phyloP scores from a whole-genome alignment of 2,797 vertebrate genomes.

The Darevskia nairensis region DNA sequence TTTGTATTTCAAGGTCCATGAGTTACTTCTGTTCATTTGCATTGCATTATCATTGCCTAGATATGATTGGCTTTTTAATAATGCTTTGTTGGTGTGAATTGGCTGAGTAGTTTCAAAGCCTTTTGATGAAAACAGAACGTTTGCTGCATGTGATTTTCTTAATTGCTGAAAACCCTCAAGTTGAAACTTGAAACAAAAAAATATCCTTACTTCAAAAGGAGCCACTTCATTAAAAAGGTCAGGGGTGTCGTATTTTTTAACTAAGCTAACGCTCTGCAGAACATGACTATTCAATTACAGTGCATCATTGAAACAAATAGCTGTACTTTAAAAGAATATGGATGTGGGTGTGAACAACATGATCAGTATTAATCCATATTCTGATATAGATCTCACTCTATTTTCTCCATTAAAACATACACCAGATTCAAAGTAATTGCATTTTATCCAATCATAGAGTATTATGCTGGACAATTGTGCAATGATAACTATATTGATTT shows the following conservation, averaged over 20 bases:
- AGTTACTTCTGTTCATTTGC: not conserved
- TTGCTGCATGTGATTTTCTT: not conserved
- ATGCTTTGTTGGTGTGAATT: conserved; percentile 4
- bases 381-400: conserved; percentile 8
- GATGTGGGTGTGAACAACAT: not conserved
- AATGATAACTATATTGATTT: not conserved
- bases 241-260: not conserved
- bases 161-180: not conserved
- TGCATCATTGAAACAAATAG: conserved; percentile 16
- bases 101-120: not conserved
- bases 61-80: not conserved
- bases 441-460: conserved; percentile 8
- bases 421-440: not conserved
- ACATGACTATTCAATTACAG: not conserved
- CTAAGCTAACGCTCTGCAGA: not conserved
- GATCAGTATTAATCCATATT: not conserved
- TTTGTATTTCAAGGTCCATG: not conserved
- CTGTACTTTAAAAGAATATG: conserved; percentile 2
- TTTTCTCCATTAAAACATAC: conserved; percentile 2
- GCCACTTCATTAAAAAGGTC: not conserved
- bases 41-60: not conserved
- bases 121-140: conserved; percentile 1
- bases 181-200: not conserved
- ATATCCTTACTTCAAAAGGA: not conserved
- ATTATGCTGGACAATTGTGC: not conserved